phyloP scores from a whole-genome alignment of 92 coral and sea anemone genomes.

The Porites lobata region DNA sequence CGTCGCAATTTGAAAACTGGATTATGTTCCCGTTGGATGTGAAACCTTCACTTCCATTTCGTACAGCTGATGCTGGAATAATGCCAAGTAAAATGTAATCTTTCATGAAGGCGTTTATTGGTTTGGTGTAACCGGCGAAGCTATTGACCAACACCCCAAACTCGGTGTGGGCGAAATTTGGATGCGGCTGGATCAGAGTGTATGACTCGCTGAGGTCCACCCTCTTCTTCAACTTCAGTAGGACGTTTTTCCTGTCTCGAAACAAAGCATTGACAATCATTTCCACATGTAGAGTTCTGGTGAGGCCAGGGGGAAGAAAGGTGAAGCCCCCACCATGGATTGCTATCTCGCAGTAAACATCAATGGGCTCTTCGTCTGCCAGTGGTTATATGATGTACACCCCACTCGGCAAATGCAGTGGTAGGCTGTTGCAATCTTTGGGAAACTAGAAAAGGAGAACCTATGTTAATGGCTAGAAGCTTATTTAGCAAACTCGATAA shows the following conservation, averaged over 20 bases:
- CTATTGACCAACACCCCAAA: no score
- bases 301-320: constrained; percentile 60
- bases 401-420: constrained; percentile 34
- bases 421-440: no score
- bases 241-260: constrained; percentile 51
- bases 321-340: constrained; percentile 69
- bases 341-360: constrained; percentile 69
- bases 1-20: constrained; percentile 57
- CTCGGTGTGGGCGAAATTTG: no score
- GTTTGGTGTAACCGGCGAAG: background rate
- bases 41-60: constrained; percentile 12
- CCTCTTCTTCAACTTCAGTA: constrained; percentile 48
- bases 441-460: no score
- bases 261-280: constrained; percentile 44
- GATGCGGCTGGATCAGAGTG: no score
- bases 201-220: constrained; percentile 9
- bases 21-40: constrained; percentile 41
- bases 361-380: background rate
- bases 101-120: background rate
- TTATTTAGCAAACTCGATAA: no score
- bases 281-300: background rate
- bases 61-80: background rate
- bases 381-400: constrained; percentile 26
- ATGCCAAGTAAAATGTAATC: background rate
- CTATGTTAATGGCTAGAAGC: no score